Conservation (phyloP, 2,797 vertebrate genomes). For the Periophthalmus magnuspinnatus region DNA sequence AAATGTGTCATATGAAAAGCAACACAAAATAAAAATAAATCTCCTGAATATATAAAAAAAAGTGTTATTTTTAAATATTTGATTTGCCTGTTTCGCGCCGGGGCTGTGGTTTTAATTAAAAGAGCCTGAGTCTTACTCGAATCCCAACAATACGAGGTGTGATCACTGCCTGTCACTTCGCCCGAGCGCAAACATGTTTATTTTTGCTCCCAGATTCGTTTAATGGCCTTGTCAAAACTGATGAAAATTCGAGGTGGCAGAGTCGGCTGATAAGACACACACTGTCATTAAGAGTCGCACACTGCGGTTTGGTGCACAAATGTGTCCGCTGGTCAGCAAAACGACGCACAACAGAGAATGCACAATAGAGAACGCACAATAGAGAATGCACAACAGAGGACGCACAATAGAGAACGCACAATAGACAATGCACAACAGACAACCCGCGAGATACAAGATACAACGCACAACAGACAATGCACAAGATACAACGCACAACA, state of each 20-base stretch:
- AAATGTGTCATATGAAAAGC: too few relatives aligned
- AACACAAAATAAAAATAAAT: too few relatives aligned
- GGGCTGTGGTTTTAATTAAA: constrained; percentile 67
- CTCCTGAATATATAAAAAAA: too few relatives aligned
- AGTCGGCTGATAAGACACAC: constrained; percentile 66
- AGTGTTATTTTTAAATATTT: constrained; percentile 6
- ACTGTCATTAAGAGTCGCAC: constrained; percentile 67
- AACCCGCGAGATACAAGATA: too few relatives aligned
- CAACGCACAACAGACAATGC: too few relatives aligned
- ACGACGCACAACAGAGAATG: too few relatives aligned
- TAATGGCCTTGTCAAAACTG: constrained; percentile 78
- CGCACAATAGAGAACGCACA: too few relatives aligned
- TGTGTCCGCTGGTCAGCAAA: constrained; percentile 32
- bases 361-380: too few relatives aligned
- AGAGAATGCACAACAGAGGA: too few relatives aligned
- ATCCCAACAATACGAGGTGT: constrained; percentile 63
- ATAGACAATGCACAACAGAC: too few relatives aligned
- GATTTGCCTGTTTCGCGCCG: constrained; percentile 29
- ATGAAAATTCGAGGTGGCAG: constrained; percentile 75
- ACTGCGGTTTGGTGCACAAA: constrained; percentile 59
- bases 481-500: constrained; percentile 39
- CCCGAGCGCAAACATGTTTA: constrained; percentile 74
- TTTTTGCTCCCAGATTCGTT: constrained; percentile 72
- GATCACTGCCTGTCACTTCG: constrained; percentile 74
- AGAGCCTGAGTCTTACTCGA: constrained; percentile 39